Evolutionary conservation across 2,113 vertebrate species (phyloP), one percentile per base, ranked within the genome.

Genomic region (Rana temporaria): DNA sequence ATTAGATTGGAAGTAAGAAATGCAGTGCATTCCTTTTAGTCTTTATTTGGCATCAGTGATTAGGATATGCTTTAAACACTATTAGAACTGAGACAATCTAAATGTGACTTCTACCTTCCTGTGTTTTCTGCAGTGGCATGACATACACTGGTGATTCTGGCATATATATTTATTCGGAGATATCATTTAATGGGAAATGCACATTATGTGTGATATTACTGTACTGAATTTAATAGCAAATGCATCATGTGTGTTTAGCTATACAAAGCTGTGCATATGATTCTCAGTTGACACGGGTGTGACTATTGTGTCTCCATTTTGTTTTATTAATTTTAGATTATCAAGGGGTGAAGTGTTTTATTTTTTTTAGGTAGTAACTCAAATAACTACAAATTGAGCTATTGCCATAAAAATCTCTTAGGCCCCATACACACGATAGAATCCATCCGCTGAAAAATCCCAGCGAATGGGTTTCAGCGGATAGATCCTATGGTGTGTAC

Each of bases 131-230:
- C 20, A 62, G 56, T 15, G 56, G 34, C 67, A 80, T 70, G 78
- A 71, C 14, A 60, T 71, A 80, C 78, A 80, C 78, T 48, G 78
- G 67, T 65, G 57, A 38, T 79, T 15, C 55, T 69, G 63, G 78
- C 20, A 30, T 42, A 59, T 69, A 65, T 79, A 67, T 70, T 57
- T 48, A 52, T 79, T 67, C 55, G 14, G 64, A 69, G 53, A 79
- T 57, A 59, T 66, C 55, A 57, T 18, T 57, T 22, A 57, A 66
- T 55, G 20, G 66, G 52, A 42, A 48, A 70, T 70, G 32, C 56
- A 59, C 55, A 70, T 24, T 34, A 1, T 55, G 20, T 32, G 66
- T 22, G 19, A 66, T 53, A 32, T 42, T 79, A 59, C 48, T 79
- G 78, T 80, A 80, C 19, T 67, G 15, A 69, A 62, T 60, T 48